Base-by-base conservation (phyloP, 2,888 invertebrate species). In the Athripsodes cinereus region DNA sequence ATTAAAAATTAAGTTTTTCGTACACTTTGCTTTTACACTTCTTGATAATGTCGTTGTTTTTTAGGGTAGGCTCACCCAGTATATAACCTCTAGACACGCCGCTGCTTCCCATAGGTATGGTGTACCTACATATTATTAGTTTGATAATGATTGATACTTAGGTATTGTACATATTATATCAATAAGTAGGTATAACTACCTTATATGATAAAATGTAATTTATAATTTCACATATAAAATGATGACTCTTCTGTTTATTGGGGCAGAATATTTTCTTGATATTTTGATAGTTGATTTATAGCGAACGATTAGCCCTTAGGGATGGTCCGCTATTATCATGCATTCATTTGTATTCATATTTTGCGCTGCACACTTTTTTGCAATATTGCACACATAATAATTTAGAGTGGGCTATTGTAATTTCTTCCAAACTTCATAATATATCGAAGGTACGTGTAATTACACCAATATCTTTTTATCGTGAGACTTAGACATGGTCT, bases 281-380 rank as follows among this genome's bases (percentile, higher is more conserved):
- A 40, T 40, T 40, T 40, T 40, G 40, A 40, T 40, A 40, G 40
- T 40, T 40, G 40, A 40, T 40, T 40, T 40, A 40, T 40, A 40
- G 40, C 40, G 40, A 16, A 40, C 40, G 40, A 40, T 40, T 40
- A 40, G 40, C 40, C 40, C 40, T 13, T 40, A 40, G 40, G 40
- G 5, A 40, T 13, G 8, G 40, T 40, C 40, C 40, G 40, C 40
- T 40, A 40, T 40, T 40, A n/a, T n/a, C n/a, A 40, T 40, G 40
- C 40, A 16, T 40, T 40, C 40, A 40, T 40, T 40, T 40, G 40
- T 10, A 10, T 10, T 26, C 26, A 26, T 26, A 26, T 26, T 26
- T 26, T 26, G 5, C 40, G 13, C 40, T 40, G 40, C 40, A 40
- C 40, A 40, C 40, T 40, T 40, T 40, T 40, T 16, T 40, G 40